Conservation (phyloP, 2,888 invertebrate species). For the Steinernema scapterisci region DNA sequence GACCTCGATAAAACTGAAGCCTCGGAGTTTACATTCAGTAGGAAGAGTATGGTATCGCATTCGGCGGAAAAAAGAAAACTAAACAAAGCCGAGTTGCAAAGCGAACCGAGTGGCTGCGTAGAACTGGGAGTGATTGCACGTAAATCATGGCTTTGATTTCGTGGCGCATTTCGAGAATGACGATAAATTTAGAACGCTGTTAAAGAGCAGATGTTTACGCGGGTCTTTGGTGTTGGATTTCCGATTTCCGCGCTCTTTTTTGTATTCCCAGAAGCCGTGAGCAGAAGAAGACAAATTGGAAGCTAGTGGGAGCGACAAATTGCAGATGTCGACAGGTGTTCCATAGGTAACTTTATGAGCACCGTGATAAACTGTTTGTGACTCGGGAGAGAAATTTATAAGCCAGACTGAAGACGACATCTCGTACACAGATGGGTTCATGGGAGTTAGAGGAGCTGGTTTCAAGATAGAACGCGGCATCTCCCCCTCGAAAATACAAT, state of each 20-base stretch:
- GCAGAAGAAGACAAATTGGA: background rate
- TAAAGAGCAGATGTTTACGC: slow-evolving; percentile 15
- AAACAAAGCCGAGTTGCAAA: no score
- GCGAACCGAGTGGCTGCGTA: no score
- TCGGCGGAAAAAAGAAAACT: no score
- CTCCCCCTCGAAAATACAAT: no score
- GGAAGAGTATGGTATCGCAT: no score
- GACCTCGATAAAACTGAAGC: no score
- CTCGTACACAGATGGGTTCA: no score
- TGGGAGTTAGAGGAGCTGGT: no score
- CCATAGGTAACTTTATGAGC: background rate
- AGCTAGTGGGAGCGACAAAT: background rate
- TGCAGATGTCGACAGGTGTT: background rate
- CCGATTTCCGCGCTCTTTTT: background rate
- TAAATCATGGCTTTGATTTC: background rate
- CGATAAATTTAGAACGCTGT: background rate
- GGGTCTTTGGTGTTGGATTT: slow-evolving; percentile 1
- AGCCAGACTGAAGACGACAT: no score
- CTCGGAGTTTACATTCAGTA: no score
- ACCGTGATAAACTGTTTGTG: background rate
- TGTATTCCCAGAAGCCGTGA: background rate
- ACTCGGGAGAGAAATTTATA: background rate
- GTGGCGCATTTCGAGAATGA: background rate
- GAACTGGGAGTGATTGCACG: background rate
- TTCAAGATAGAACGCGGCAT: no score